These are phyloP conservation scores for Pterostichus madidus DNA, from an alignment of 2,888 invertebrate genomes.

Conservation along the genomic window DNA sequence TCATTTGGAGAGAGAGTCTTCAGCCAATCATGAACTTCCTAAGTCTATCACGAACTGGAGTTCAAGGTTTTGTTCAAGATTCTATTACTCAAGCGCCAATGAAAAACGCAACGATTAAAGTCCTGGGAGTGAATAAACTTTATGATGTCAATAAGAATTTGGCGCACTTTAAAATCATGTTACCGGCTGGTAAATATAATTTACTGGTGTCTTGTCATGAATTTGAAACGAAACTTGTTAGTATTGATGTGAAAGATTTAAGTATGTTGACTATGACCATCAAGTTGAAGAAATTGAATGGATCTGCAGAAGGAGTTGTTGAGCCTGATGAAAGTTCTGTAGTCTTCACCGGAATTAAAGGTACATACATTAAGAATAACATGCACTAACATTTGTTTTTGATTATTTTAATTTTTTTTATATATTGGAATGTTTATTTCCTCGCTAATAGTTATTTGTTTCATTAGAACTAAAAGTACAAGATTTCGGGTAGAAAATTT, in stretches of 20 bases:
- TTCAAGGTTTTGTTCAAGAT: conserved; percentile 86
- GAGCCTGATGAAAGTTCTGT: conserved; percentile 51
- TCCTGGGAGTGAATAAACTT: conserved; percentile 81
- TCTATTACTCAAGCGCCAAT: conserved; percentile 81
- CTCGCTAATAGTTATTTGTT: too few species aligned
- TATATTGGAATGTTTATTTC: too few species aligned
- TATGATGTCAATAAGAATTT: conserved; percentile 84
- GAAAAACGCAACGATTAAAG: conserved; percentile 84
- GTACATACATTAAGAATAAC: background rate
- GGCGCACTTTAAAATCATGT: conserved; percentile 86
- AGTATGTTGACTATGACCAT: conserved; percentile 75
- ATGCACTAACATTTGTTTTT: too few species aligned
- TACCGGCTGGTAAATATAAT: conserved; percentile 84
- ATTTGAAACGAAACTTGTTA: conserved; percentile 79
- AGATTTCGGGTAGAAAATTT: too few species aligned
- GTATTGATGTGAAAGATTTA: conserved; percentile 76
- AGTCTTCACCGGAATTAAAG: conserved; percentile 66
- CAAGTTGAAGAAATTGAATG: conserved; percentile 67
- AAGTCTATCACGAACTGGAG: conserved; percentile 82
- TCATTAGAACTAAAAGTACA: too few species aligned
- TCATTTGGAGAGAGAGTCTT: conserved; percentile 86
- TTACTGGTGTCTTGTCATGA: conserved; percentile 82
- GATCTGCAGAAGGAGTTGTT: conserved; percentile 51
- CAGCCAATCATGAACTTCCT: conserved; percentile 83
- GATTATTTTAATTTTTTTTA: too few species aligned